Evolutionary conservation across 2,888 invertebrate species (phyloP).

Genomic region (Eubasilissa splendida): DNA sequence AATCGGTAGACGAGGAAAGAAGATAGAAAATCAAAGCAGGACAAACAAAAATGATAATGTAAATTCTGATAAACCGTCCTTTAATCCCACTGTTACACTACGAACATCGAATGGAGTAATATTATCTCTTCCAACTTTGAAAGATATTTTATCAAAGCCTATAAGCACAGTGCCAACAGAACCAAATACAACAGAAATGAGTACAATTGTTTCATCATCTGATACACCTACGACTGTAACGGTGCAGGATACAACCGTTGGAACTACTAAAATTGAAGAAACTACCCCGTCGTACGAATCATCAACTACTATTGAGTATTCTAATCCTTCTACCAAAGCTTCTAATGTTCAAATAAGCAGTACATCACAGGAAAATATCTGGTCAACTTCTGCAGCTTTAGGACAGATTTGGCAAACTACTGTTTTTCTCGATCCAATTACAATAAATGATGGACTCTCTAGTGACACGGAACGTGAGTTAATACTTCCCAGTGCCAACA

Average conservation of each 20-base stretch:
- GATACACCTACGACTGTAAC: constrained; percentile 51
- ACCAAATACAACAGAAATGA: constrained; percentile 55
- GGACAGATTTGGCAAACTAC: constrained; percentile 77
- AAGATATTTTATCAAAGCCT: constrained; percentile 57
- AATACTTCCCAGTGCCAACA: constrained; percentile 64
- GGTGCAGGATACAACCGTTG: constrained; percentile 49
- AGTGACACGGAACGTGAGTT: constrained; percentile 63
- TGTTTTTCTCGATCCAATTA: constrained; percentile 79
- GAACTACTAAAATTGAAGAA: constrained; percentile 51
- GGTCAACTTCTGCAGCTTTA: constrained; percentile 57
- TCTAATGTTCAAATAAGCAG: constrained; percentile 33
- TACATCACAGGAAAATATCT: constrained; percentile 54
- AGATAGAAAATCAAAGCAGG: constrained; percentile 61
- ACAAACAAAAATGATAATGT: constrained; percentile 60
- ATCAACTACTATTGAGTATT: constrained; percentile 46
- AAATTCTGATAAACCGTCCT: constrained; percentile 56
- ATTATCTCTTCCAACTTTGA: constrained; percentile 56
- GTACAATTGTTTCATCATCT: constrained; percentile 51
- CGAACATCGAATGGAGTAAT: constrained; percentile 53
- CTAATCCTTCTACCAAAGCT: constrained; percentile 40
- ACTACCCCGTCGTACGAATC: constrained; percentile 46
- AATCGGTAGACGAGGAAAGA: constrained; percentile 66
- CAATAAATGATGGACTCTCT: constrained; percentile 79
- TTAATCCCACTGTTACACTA: constrained; percentile 50
- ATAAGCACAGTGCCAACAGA: constrained; percentile 51